Conservation (phyloP, 2,888 invertebrate species). For the Eupithecia pulchellata region DNA sequence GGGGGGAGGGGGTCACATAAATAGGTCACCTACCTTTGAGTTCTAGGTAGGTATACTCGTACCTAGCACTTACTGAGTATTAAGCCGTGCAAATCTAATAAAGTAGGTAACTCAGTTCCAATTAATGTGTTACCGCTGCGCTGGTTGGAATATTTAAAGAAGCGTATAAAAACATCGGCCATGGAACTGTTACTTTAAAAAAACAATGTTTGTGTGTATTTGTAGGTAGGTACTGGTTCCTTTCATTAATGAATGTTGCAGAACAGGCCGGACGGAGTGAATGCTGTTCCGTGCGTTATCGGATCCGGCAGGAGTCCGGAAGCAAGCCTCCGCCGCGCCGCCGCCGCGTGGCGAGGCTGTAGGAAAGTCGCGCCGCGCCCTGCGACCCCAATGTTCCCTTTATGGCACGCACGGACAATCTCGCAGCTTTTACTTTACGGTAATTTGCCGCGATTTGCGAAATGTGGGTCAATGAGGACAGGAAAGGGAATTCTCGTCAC, state of each 20-base stretch:
- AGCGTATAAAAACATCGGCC: background rate
- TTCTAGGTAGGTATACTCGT: background rate
- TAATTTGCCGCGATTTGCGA: background rate
- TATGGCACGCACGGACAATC: constrained; percentile 4
- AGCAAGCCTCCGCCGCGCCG: background rate
- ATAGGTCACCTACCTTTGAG: background rate
- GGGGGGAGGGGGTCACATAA: background rate
- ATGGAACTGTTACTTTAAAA: background rate
- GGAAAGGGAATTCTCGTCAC: background rate
- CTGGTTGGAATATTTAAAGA: background rate
- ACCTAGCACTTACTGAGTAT: no score
- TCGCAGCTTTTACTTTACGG: background rate
- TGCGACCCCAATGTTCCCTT: background rate
- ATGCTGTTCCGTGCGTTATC: background rate
- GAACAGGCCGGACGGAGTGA: background rate
- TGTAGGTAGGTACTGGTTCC: background rate
- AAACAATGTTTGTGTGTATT: background rate
- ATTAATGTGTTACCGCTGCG: background rate
- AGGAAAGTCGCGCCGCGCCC: background rate
- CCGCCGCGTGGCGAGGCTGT: background rate
- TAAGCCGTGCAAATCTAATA: background rate
- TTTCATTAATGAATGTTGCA: background rate
- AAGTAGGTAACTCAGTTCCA: background rate
- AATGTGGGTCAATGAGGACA: background rate
- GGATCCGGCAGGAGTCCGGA: background rate